Conservation (phyloP, 1,140 invertebrate species). For the Andrena cerasifolii region DNA sequence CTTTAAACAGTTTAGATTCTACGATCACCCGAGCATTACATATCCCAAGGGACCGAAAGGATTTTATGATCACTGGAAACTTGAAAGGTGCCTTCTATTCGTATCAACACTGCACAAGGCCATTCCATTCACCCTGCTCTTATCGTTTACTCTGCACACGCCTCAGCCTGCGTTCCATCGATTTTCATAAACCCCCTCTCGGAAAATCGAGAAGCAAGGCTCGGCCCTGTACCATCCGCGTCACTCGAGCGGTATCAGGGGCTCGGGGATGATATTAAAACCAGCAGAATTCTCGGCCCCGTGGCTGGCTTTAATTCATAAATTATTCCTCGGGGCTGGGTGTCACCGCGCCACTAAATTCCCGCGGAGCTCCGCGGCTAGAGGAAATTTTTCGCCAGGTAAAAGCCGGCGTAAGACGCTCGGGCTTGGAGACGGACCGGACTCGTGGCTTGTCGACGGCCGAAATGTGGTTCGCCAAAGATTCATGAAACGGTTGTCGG, state of each 20-base stretch:
- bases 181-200: not conserved
- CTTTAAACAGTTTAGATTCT: too few relatives aligned
- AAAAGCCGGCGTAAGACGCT: constrained; percentile 39
- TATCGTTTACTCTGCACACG: too few relatives aligned
- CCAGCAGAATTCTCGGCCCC: not conserved
- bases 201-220: too few relatives aligned
- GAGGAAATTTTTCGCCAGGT: constrained; percentile 51
- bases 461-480: too few relatives aligned
- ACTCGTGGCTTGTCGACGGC: too few relatives aligned
- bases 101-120: too few relatives aligned
- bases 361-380: constrained; percentile 1
- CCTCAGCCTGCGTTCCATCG: not conserved
- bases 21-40: too few relatives aligned
- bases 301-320: constrained; percentile 47
- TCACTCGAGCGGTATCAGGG: not conserved
- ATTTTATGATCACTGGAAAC: too few relatives aligned
- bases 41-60: too few relatives aligned
- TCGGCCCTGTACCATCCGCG: too few relatives aligned
- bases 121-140: too few relatives aligned
- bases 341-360: constrained; percentile 37
- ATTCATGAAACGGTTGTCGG: constrained; percentile 62
- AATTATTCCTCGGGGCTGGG: constrained; percentile 23
- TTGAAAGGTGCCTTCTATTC: too few relatives aligned
- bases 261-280: not conserved
- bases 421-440: constrained; percentile 14